Base-by-base conservation (phyloP, 2,797 vertebrate species). In the Acestrorhynchus altus region DNA sequence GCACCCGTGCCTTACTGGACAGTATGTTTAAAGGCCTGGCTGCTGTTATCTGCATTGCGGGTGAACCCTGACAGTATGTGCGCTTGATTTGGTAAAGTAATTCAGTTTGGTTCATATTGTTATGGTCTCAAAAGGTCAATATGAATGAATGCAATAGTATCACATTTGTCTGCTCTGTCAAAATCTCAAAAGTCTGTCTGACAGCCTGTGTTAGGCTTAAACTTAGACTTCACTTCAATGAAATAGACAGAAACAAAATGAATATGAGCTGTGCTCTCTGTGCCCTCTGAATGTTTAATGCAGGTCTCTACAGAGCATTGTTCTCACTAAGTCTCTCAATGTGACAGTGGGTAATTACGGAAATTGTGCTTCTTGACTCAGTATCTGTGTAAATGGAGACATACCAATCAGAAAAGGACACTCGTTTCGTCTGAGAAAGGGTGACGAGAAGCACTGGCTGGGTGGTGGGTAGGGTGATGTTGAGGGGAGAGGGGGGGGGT, bases 321-420 rank as follows among this genome's bases (percentile, higher is more conserved):
- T 70, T 70, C 49, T 64, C 47, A 59, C 26, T 57, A 24, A 73
- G 67, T 51, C 20, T n/a, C 0, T 42, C 26, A 22, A 77, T 72
- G 57, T 74, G 80, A 74, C 80, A 77, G 65, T 64, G n/a, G 42
- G 44, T 74, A 77, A 81, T 81, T 74, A 74, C 57, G 75, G 57
- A 74, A 77, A 74, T 65, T 0, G 0, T 16, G 67, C 70, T 49
- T 54, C 61, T 40, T 69, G 64, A 64, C 57, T 52, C 64, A 66
- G 57, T 76, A 72, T 64, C 74, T 80, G 67, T 74, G 52, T 54
- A 63, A 77, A 77, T 74, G 52, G 63, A 70, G 44, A 57, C 47
- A 46, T 54, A 70, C 64, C 67, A 77, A 67, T 24, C 67, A 35
- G 42, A 6, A 24, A 35, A 40, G n/a, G 26, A 8, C 11, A 39